phyloP scores from a whole-genome alignment of 2,797 vertebrate genomes.

The Dryobates pubescens region DNA sequence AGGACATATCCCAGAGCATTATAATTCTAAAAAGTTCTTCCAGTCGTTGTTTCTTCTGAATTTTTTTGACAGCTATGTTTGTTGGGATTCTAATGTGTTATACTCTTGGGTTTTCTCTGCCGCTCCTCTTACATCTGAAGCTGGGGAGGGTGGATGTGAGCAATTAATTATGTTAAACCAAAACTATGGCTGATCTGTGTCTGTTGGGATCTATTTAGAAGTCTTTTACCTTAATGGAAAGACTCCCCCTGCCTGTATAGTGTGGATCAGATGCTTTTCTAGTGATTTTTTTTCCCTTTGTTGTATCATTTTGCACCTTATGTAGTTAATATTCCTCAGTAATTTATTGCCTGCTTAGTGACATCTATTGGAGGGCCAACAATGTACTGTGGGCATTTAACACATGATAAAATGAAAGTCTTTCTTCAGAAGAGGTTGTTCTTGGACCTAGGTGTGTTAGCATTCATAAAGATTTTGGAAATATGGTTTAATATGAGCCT shows the following conservation, averaged over 20 bases:
- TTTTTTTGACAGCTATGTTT: background rate
- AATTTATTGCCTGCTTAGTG: background rate
- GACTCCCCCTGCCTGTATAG: background rate
- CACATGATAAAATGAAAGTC: background rate
- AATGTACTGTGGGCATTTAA: background rate
- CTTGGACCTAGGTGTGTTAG: background rate
- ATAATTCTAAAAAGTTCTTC: background rate
- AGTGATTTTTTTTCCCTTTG: background rate
- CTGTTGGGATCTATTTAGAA: background rate
- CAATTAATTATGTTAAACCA: background rate
- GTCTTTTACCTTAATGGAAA: background rate
- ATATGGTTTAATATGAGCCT: slow-evolving; percentile 1
- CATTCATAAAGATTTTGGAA: slow-evolving; percentile 13
- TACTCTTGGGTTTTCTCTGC: background rate
- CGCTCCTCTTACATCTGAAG: background rate
- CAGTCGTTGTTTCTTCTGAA: background rate
- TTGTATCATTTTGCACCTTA: background rate
- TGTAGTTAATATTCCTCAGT: background rate
- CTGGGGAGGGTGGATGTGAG: fast-evolving
- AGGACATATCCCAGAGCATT: background rate
- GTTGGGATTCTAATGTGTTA: background rate
- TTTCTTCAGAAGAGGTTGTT: background rate
- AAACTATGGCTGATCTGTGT: background rate
- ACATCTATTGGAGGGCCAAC: background rate
- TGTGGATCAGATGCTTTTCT: background rate